Conservation (phyloP, 2,888 invertebrate species). For the Dendrolimus houi region DNA sequence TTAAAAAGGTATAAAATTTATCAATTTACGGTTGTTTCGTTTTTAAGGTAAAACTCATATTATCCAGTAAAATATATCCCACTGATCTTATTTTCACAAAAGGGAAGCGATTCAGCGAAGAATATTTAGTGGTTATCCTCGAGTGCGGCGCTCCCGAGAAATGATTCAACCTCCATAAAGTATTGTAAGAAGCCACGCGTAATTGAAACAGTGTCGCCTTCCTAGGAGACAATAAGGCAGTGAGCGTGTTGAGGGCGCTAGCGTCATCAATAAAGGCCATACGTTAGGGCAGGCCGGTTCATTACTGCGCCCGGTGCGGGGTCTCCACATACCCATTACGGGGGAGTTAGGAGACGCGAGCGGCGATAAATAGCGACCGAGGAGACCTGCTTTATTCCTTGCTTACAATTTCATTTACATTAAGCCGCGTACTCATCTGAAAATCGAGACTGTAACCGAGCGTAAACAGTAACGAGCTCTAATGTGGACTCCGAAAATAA, state of each 20-base stretch:
- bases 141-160: constrained; percentile 16
- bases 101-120: neutral
- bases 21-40: too few species aligned
- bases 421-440: too few species aligned
- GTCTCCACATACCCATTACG: constrained; percentile 67
- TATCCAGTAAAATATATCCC: neutral
- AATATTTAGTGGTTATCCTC: neutral
- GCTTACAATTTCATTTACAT: constrained; percentile 74
- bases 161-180: constrained; percentile 41
- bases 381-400: constrained; percentile 68
- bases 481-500: too few species aligned
- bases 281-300: constrained; percentile 65
- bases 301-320: constrained; percentile 53
- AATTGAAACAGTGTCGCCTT: constrained; percentile 55
- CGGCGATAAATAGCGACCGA: constrained; percentile 67
- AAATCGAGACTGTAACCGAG: too few species aligned
- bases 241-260: constrained; percentile 42
- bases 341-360: constrained; percentile 65
- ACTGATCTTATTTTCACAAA: neutral
- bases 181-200: constrained; percentile 50
- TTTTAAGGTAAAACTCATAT: too few species aligned
- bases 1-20: too few species aligned
- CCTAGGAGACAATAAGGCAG: constrained; percentile 52
- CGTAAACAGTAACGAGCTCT: too few species aligned
- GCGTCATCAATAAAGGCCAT: constrained; percentile 69